Base-by-base conservation (phyloP, 1,140 invertebrate species). In the Brachionus asplanchnoidis region DNA sequence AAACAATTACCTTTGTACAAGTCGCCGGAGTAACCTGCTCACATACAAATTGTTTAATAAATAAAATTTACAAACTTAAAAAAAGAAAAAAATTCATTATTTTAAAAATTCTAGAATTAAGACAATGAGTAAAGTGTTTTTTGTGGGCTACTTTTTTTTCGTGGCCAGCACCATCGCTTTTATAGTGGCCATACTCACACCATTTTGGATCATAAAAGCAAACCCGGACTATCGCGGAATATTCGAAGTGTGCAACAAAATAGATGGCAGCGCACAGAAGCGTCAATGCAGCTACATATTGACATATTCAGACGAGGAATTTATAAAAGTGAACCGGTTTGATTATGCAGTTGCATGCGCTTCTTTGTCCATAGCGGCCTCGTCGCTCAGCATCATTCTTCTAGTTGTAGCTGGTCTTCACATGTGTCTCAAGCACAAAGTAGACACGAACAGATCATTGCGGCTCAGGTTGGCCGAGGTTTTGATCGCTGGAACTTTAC, bases 51-150 rank as follows among this genome's bases (percentile, higher is more conserved):
- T 56, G 17, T 56, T 56, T 56, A 56, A 56, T 56, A 56, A 56
- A 56, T 56, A 56, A 56, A 56, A n/a, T 56, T 56, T 17, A 20
- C 50, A 20, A 20, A 56, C 50, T n/a, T n/a, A n/a, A n/a, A 20
- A 20, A 56, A 56, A 23, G 23, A 23, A 56, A 56, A 56, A 56
- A 56, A 17, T 56, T 56, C n/a, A n/a, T 56, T 56, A n/a, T 56
- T 23, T 56, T 7, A 2, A 7, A 0, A 56, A 56, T 56, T 56
- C 53, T 56, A 56, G 53, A 56, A 56, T 56, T 23, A 20, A 56
- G 53, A 56, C n/a, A 36, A 82, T 82, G 79, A 82, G 79, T 68
- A 82, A 65, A 82, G 53, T 82, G 12, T 84, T 84, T 73, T 84
- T 50, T 73, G 68, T 84, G 40, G 82, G 82, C 2, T 84, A 42